A percentile compares a stretch with the other conserved stretches of the same genome.
phyloP scores from a whole-genome alignment of 1,140 invertebrate species.

The Drosophila hydei region DNA sequence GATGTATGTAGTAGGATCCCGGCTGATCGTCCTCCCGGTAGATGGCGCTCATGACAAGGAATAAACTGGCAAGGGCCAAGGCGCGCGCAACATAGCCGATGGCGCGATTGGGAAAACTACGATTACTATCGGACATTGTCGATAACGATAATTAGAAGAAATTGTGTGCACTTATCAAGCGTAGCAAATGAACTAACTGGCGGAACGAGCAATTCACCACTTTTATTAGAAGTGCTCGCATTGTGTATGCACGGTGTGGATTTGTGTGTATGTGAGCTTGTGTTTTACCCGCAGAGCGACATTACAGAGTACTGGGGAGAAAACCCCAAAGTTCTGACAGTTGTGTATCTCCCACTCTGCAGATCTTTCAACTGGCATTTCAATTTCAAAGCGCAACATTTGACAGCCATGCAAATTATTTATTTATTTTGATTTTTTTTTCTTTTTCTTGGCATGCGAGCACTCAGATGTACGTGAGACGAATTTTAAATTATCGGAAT shows the following conservation, averaged over 20 bases:
- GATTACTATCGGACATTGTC: conserved; percentile 29
- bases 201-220: neutral
- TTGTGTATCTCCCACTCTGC: conserved; percentile 9
- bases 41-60: conserved; percentile 60
- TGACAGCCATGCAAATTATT: conserved; percentile 34
- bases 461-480: conserved; percentile 10
- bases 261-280: neutral
- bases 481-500: conserved; percentile 14
- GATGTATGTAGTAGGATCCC: conserved; percentile 63
- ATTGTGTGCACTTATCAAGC: conserved; percentile 12
- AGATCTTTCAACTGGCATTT: conserved; percentile 11
- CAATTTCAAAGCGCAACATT: conserved; percentile 29
- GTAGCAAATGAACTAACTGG: conserved; percentile 29
- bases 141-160: neutral
- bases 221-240: conserved; percentile 35
- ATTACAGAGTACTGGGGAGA: conserved; percentile 22
- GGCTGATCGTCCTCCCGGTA: conserved; percentile 47
- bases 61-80: conserved; percentile 37
- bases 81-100: conserved; percentile 20
- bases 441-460: conserved; percentile 21
- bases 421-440: neutral
- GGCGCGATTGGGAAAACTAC: conserved; percentile 15
- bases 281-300: conserved; percentile 24
- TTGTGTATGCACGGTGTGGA: neutral
- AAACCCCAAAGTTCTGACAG: conserved; percentile 21